Base-by-base conservation (phyloP, 2,888 invertebrate species). In the Chorisops tibialis region DNA sequence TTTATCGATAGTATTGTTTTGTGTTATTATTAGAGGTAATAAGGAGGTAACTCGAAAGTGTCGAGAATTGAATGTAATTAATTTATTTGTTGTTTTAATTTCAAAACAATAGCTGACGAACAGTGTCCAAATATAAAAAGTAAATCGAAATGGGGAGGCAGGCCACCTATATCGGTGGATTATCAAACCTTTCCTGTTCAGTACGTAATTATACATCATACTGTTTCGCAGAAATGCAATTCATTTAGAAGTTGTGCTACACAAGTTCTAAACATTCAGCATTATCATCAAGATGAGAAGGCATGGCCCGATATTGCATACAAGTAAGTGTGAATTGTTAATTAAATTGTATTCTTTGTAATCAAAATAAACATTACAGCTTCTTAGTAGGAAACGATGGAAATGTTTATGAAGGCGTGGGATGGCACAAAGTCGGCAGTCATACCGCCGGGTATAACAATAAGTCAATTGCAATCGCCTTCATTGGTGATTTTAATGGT, bases 371-470 rank as follows among this genome's bases (percentile, higher is more conserved):
- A 12, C 11, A 38, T 58, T 60, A 35, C 38, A 81, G 81, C 30
- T 82, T 82, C 67, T 65, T 84, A 68, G 75, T 85, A 43, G 83
- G 84, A 2, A 81, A 82, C 11, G 82, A 84, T 67, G 83, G 82
- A 1, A 81, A 81, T 48, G 73, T 84, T n/a, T 85, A 83, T 68
- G 83, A 84, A 72, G 85, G 84, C 0, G 68, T 78, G 1, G 84
- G 84, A 0, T 85, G 84, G 84, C 72, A 79, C 4, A 77, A 74
- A 52, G 76, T 77, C 41, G 84, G 83, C 0, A 79, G 81, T 0
- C 84, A 84, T 66, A 81, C 81, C 0, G 75, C 72, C 3, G 76
- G 75, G 1, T 84, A 80, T 68, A 84, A 85, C 68, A 73, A 69
- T 45, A 79, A 74, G 66, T 81, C 83, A n/a, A 74, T 84, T 14